Evolutionary conservation across 1,140 invertebrate genomes (phyloP), one percentile per base, ranked within the genome.

Genomic region (Drosophila seguyi): DNA sequence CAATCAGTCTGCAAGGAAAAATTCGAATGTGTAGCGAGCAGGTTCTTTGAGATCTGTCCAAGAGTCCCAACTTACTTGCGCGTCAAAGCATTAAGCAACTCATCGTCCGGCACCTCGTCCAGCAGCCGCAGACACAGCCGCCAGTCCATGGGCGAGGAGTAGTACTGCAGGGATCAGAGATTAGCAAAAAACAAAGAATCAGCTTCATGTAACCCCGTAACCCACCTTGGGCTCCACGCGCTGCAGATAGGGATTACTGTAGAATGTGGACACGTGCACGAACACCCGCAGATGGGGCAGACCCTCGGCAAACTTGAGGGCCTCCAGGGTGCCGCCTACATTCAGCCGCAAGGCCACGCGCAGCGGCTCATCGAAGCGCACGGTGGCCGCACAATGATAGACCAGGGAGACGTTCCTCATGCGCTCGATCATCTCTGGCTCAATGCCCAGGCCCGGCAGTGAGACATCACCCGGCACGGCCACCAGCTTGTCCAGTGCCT

Each of bases 311-410:
- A 97, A 92, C 27, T 95, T 94, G 11, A 96, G 92, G 2, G 96
- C 68, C 66, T 95, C 94, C 47, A 94, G 93, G 0, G 96, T 96
- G 1, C 95, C 96, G 45, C 94, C 92, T 0, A 95, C 93, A 74
- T 97, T 97, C 34, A 95, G 92, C 1, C 94, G 93, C 2, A 95
- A 92, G 0, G 96, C 95, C 29, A 94, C 87, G 83, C 95, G 95
- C 1, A 99, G 91, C 1, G 95, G 94, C 90, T 99, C 98, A 82
- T 98, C 96, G 58, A 93, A 92, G 0, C 90, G 80, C 6, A 99
- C 96, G 39, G 97, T 99, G 0, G 99, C 98, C 1, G 98, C 99
- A 2, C 96, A 96, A 91, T 99, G 98, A 92, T 98, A 99, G 3
- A 99, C 95, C 16, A 99, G 93, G 4, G 96, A 95, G 0, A 99